Evolutionary conservation across 2,888 invertebrate genomes (phyloP), one percentile per base, ranked within the genome.

Genomic region (Ametastegia equiseti): DNA sequence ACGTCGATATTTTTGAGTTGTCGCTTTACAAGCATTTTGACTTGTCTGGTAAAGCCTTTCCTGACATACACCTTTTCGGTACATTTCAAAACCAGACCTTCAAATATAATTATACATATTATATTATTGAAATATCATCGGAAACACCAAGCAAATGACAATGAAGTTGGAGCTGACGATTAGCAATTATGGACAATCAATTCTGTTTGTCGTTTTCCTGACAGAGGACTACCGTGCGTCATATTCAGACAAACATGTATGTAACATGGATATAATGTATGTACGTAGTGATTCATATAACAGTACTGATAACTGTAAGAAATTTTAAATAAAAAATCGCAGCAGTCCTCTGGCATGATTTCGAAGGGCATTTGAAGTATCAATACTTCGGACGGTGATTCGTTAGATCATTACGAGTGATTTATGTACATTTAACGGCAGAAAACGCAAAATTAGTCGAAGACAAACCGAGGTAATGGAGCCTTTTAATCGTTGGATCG

Each of bases 301-400:
- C 63, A 63, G 27, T n/a, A 3, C n/a, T 39, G 39, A 67, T 6
- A 36, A 19, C 11, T 23, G 2, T 4, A 33, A 50, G 6, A 23
- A 19, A 54, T 36, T 75, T 33, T 23, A n/a, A 54, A 39, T 78
- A 42, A 4, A 27, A 23, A n/a, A 78, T 60, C 60, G 7, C 45
- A 27, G 60, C 30, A 78, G 78, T 60, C 63, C 30, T 78, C 27
- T 63, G 1, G 42, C 78, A 78, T 23, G n/a, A 60, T 60, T 63
- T 57, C 60, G 27, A 78, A 60, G 4, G 23, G 2, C 42, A 60
- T 60, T 39, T 60, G 19, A 30, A 15, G 42, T 60, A 78, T 42
- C 23, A 60, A 42, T n/a, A 75, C 9, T 19, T 50, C 0, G 7
- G 11, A 54, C 23, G 75, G 54, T 75, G 36, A 54, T 75, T 54